Conservation (phyloP, 1,140 invertebrate genomes). For the Paraescarpia echinospica region DNA sequence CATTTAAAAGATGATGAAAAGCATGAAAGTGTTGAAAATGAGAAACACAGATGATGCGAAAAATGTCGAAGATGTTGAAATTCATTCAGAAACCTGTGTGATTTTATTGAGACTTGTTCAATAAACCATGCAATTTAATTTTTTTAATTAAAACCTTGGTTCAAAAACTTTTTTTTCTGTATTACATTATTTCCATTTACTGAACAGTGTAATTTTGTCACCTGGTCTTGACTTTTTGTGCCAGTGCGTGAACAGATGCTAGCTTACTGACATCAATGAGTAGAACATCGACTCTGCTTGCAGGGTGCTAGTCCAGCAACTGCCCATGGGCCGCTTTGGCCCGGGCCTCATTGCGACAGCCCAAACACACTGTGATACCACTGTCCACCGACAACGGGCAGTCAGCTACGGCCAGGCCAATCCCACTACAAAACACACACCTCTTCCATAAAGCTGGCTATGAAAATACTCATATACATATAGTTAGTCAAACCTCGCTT, state of each 20-base stretch:
- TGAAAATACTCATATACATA: too few species aligned
- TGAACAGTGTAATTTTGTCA: conserved; percentile 20
- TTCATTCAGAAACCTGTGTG: too few species aligned
- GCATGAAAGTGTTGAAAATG: too few species aligned
- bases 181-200: too few species aligned
- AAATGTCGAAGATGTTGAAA: too few species aligned
- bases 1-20: too few species aligned
- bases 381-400: conserved; percentile 35
- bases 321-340: conserved; percentile 34
- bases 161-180: too few species aligned
- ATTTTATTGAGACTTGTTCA: too few species aligned
- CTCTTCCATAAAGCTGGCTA: neutral
- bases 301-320: conserved; percentile 32
- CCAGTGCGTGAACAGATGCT: conserved; percentile 41
- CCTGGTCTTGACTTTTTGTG: conserved; percentile 37
- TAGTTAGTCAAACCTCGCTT: too few species aligned
- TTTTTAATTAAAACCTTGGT: too few species aligned
- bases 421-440: conserved; percentile 35
- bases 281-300: conserved; percentile 36
- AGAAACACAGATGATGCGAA: too few species aligned
- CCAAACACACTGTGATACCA: conserved; percentile 40
- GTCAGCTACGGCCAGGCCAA: conserved; percentile 39
- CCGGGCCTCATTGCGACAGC: conserved; percentile 39
- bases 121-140: too few species aligned
- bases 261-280: conserved; percentile 42